phyloP scores from a whole-genome alignment of 2,113 vertebrate species.

The Malurus cyaneus region DNA sequence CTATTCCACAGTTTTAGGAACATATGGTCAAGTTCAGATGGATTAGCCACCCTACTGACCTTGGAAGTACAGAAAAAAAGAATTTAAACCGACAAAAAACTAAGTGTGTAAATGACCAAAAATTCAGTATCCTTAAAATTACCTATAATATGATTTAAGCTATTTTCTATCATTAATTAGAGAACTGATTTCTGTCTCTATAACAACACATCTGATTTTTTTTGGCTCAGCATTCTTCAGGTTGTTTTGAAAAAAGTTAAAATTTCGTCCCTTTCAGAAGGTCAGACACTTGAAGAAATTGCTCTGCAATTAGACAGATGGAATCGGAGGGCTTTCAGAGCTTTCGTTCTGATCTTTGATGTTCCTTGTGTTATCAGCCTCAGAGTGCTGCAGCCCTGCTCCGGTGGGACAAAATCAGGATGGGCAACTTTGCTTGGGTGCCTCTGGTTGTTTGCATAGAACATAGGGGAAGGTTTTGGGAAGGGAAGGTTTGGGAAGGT shows the following conservation, averaged over 20 bases:
- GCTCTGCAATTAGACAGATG: accelerated
- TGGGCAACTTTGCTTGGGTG: not conserved
- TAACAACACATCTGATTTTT: not conserved
- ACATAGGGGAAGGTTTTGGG: no score
- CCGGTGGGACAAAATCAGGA: not conserved
- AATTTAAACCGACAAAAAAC: not conserved
- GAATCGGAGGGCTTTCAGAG: not conserved
- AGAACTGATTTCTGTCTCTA: not conserved
- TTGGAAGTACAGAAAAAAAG: not conserved
- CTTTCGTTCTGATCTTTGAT: accelerated
- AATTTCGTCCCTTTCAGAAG: not conserved
- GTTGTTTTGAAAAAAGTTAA: not conserved
- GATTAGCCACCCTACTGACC: not conserved
- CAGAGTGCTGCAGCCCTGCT: not conserved
- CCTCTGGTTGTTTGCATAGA: not conserved
- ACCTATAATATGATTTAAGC: not conserved
- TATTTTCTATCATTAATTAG: not conserved
- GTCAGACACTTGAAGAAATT: not conserved
- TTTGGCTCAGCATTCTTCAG: not conserved
- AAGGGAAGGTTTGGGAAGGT: no score
- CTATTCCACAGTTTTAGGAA: not conserved
- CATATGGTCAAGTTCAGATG: not conserved
- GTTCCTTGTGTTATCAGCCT: accelerated
- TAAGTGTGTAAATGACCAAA: no score
- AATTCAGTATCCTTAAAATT: not conserved